Evolutionary conservation across 1,140 invertebrate species (phyloP), one percentile per base, ranked within the genome.

Genomic region (Scaptomyza hsui): DNA sequence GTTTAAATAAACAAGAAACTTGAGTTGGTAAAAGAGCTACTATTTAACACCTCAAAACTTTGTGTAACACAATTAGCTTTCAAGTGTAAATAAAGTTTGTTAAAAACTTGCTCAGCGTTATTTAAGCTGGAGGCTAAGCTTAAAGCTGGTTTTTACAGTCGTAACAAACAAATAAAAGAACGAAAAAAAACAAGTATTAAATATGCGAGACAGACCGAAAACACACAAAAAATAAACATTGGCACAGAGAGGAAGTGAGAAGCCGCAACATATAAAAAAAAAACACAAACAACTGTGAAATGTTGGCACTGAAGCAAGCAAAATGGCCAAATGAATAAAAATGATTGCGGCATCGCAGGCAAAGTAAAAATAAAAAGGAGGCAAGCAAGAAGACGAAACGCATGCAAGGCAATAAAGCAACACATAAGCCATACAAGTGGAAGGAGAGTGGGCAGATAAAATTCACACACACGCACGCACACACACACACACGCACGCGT

Each of bases 261-360:
- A 26, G 5, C 24, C 32, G 35, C 59, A 12, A 49, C 12, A 48
- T 24, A 19, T 18, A 51, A 26, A 19, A 35, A 12, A 16, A 9
- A 41, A 15, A 4, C 19, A 39, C 7, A 37, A 35, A 37, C 10
- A 59, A n/a, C n/a, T n/a, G 47, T 41, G 29, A 49, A 68, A 62
- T 62, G 49, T 39, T 47, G 61, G 68, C 32, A 44, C 61, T 29
- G 68, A 52, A 51, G 61, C 61, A 24, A 44, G 52, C 68, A 65
- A 71, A 71, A 67, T 72, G 62, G 53, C n/a, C 47, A 72, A 72
- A 72, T 72, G 69, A 72, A 72, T 72, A 72, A 65, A 71, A 71
- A 70, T 70, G 67, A 70, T 70, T 70, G 67, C 52, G 69, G 48
- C 16, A 60, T 12, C 39, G 60, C 24, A 49, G 56, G 56, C 35